A percentile compares a stretch with the other conserved stretches of the same genome.
phyloP scores from a whole-genome alignment of 2,797 vertebrate genomes.

The Sebastiscus tertius region DNA sequence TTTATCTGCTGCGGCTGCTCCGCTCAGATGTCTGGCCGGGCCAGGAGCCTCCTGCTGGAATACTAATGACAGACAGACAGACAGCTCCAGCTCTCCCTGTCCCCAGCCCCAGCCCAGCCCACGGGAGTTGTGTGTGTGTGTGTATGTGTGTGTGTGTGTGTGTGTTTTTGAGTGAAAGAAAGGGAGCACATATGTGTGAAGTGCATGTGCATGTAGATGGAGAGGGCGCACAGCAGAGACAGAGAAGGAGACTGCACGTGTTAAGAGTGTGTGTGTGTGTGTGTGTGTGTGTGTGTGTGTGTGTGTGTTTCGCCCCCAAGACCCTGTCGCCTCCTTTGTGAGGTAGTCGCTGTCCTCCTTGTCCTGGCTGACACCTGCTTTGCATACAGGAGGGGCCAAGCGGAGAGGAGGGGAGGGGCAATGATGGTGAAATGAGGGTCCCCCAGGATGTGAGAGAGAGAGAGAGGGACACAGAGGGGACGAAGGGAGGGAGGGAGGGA shows the following conservation, averaged over 20 bases:
- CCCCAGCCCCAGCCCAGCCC: slow-evolving; percentile 65
- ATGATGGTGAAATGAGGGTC: slow-evolving; percentile 68
- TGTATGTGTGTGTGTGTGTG: slow-evolving; percentile 22
- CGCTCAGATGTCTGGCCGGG: slow-evolving; percentile 96
- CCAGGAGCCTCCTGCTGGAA: slow-evolving; percentile 94
- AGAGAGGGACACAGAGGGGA: slow-evolving; percentile 48
- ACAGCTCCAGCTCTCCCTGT: slow-evolving; percentile 76
- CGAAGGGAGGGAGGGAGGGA: slow-evolving; percentile 18
- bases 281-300: slow-evolving; percentile 17
- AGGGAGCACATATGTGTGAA: slow-evolving; percentile 65
- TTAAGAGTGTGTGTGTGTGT: slow-evolving; percentile 4
- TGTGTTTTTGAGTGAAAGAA: slow-evolving; percentile 37
- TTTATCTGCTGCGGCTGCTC: slow-evolving; percentile 97
- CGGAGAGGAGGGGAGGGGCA: slow-evolving; percentile 60
- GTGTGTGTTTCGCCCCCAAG: slow-evolving; percentile 50
- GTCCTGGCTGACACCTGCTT: slow-evolving; percentile 84
- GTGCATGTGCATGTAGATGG: slow-evolving; percentile 63
- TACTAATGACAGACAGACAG: slow-evolving; percentile 91
- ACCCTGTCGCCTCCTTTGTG: slow-evolving; percentile 80
- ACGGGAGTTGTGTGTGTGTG: slow-evolving; percentile 33
- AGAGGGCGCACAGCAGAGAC: slow-evolving; percentile 36
- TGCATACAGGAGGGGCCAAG: slow-evolving; percentile 80
- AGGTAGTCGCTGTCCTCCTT: slow-evolving; percentile 76
- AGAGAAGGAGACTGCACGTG: slow-evolving; percentile 48
- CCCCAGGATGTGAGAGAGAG: slow-evolving; percentile 63